Base-by-base conservation (phyloP, 2,113 vertebrate genomes). In the Muntiacus muntjak region DNA sequence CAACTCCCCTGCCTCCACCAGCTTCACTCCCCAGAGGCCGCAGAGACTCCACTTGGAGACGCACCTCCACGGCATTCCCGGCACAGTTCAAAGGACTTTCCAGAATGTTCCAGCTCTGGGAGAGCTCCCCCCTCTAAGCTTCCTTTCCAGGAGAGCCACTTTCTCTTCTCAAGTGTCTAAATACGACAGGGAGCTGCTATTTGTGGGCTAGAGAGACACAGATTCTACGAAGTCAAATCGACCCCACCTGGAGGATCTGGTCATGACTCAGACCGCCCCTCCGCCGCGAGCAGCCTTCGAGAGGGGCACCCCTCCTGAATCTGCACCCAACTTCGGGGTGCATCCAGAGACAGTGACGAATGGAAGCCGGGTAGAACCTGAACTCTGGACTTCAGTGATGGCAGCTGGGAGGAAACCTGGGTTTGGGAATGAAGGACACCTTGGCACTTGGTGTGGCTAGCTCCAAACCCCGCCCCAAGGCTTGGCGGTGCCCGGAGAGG, bases 201-300 rank as follows among this genome's bases (percentile, higher is more conserved):
- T 40, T 17, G 55, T 16, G n/a, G 33, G 17, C 43, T 28, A 10
- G 62, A 64, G 60, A 94, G 60, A 60, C 23, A 7, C 0, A 21
- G 79, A 36, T 15, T 30, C 58, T 25, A 9, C 25, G 14, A 30
- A 0, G 12, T 17, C 55, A 52, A 8, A 62, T 1, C 36, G 45
- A 7, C 43, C 76, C 11, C 26, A 26, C 7, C 55, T 0, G 40
- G 62, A 0, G 8, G 52, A 23, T 19, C 6, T 12, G 10, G 2
- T 1, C 25, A 23, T 0, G 21, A 57, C 43, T 11, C 15, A 10
- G 30, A 1, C 40, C 36, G 7, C 7, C 11, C 15, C 6, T 71
- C n/a, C 23, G 2, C 16, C 0, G 5, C 1, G 0, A 30, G n/a
- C 2, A 25, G 64, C 21, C 28, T 55, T 52, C 2, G 19, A 12